Conservation (phyloP, 1,140 invertebrate genomes). For the Holcopasites calliopsidis region DNA sequence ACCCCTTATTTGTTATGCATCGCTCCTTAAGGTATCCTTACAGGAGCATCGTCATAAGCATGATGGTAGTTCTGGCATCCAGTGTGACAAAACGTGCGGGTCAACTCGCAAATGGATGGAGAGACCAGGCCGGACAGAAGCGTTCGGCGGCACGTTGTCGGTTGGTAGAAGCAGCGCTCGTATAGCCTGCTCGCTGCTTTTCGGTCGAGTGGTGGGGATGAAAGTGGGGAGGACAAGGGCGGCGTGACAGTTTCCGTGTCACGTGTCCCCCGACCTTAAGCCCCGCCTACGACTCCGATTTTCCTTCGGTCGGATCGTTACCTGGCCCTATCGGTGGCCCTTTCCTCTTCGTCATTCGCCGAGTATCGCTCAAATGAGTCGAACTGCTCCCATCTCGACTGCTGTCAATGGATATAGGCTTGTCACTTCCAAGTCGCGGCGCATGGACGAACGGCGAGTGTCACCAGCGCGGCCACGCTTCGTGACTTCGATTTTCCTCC, state of each 20-base stretch:
- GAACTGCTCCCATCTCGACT: neutral
- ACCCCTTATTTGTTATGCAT: no score
- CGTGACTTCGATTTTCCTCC: conserved; percentile 13
- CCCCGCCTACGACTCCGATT: conserved; percentile 75
- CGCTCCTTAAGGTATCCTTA: neutral
- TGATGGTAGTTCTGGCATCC: no score
- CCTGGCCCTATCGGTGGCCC: conserved; percentile 30
- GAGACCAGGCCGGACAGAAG: no score
- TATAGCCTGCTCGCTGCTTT: conserved; percentile 54
- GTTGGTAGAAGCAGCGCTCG: conserved; percentile 37
- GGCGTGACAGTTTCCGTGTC: conserved; percentile 80
- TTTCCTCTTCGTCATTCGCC: conserved; percentile 46
- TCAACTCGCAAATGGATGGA: neutral
- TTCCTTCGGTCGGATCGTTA: conserved; percentile 67
- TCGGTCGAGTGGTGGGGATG: conserved; percentile 52
- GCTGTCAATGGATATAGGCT: conserved; percentile 8
- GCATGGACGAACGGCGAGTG: conserved; percentile 7
- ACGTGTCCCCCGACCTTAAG: conserved; percentile 77
- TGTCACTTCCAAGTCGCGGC: conserved; percentile 30
- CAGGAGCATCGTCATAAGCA: neutral
- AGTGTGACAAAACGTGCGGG: neutral
- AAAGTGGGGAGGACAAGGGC: conserved; percentile 71
- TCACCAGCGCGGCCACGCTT: conserved; percentile 22
- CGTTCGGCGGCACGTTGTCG: conserved; percentile 32
- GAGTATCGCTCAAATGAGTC: conserved; percentile 9